Evolutionary conservation across 2,797 vertebrate genomes (phyloP), one percentile per base, ranked within the genome.

Genomic region (Argya squamiceps): DNA sequence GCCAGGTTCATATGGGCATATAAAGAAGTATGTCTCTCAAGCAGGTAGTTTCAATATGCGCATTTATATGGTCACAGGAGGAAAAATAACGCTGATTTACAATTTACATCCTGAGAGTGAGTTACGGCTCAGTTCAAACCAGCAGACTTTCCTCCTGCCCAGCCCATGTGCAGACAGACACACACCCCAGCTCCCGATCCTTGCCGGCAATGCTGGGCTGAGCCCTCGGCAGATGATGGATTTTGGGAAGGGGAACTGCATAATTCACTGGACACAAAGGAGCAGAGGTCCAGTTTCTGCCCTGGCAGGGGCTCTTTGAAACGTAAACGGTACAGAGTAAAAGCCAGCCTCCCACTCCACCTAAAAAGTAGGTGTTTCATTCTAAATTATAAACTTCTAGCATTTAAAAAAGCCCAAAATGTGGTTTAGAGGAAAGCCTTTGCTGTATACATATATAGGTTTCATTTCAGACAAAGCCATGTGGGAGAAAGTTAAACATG

Each of bases 21-120:
- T 99, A 99, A 99, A 99, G 99, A 99, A 99, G 99, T 99, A 99
- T 99, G 99, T 99, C 96, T 96, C 99, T 99, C 99, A 99, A 98
- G 98, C 98, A 98, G 99, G 99, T 97, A 97, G 97, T 97, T 97
- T 98, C 97, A 97, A 96, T 96, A 95, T 96, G 96, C 83, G 89
- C 95, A 94, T 97, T 95, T 94, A 89, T 91, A 96, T 79, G 81
- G 89, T 87, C 84, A 88, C 86, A 71, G 92, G 91, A 93, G 97
- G 96, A 81, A 94, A 91, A 96, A 96, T 92, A 96, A 90, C 52
- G 84, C 97, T 93, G 96, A 97, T 97, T 98, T 97, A 97, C 97
- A 97, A 97, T 95, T 95, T 90, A 88, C 76, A 93, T 80, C 92
- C 96, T 88, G 22, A 75, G 85, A 76, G 78, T 50, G 92, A 96